Evolutionary conservation across 1,140 invertebrate species (phyloP).

Genomic region (Listronotus oregonensis): DNA sequence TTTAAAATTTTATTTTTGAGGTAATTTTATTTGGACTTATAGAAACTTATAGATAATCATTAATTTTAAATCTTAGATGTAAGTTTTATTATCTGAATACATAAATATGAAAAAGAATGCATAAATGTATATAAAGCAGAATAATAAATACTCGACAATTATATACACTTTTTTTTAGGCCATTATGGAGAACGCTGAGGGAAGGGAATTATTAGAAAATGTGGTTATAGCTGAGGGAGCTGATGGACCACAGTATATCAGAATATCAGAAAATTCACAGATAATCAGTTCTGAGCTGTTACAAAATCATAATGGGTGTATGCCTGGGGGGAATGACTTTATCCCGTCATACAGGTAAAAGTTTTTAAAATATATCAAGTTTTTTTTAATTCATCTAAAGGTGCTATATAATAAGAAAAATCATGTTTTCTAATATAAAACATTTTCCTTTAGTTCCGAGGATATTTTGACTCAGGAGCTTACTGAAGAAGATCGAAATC

Average conservation of each 20-base stretch:
- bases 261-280: slow-evolving; percentile 49
- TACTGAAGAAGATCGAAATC: slow-evolving; percentile 60
- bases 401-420: background rate
- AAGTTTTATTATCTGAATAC: too few species aligned
- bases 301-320: slow-evolving; percentile 52
- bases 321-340: slow-evolving; percentile 53
- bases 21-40: too few species aligned
- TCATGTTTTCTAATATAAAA: background rate
- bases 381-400: background rate
- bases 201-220: slow-evolving; percentile 49
- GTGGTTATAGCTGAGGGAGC: slow-evolving; percentile 48
- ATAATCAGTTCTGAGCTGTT: slow-evolving; percentile 51
- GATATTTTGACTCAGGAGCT: slow-evolving; percentile 54
- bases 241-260: slow-evolving; percentile 49
- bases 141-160: background rate
- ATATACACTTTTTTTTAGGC: slow-evolving; percentile 8
- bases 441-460: slow-evolving; percentile 42
- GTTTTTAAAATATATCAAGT: background rate
- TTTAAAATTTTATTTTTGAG: slow-evolving; percentile 40
- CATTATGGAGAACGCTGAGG: slow-evolving; percentile 40
- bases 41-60: too few species aligned
- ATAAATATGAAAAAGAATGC: too few species aligned
- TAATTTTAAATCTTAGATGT: too few species aligned
- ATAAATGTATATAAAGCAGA: too few species aligned
- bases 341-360: slow-evolving; percentile 53